phyloP scores from a whole-genome alignment of 2,888 invertebrate genomes.

The Netelia fuscicornis region DNA sequence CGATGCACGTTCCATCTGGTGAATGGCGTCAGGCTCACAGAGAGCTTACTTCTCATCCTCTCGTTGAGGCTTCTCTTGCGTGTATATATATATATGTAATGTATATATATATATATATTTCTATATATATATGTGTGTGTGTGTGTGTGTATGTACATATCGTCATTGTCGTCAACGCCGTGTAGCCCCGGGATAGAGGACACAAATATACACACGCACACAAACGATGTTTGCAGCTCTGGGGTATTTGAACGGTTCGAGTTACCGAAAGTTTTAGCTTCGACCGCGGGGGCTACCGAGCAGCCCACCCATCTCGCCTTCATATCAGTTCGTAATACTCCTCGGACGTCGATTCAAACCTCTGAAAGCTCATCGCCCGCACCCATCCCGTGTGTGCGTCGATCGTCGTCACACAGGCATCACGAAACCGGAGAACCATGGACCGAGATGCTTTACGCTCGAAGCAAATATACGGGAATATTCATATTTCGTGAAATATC shows the following conservation, averaged over 20 bases:
- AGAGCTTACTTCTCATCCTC: slow-evolving; percentile 19
- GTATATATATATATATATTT: too few species aligned
- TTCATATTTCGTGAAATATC: slow-evolving; percentile 37
- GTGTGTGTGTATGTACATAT: neutral
- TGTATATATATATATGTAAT: too few species aligned
- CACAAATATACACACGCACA: slow-evolving; percentile 5
- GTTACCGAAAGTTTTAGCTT: slow-evolving; percentile 63
- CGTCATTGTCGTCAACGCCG: neutral
- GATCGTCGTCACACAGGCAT: slow-evolving; percentile 42
- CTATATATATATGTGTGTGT: too few species aligned
- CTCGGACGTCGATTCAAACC: slow-evolving; percentile 47
- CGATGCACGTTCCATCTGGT: too few species aligned
- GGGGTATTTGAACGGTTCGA: slow-evolving; percentile 57
- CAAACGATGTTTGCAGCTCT: slow-evolving; percentile 51
- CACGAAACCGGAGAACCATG: neutral
- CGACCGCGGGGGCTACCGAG: slow-evolving; percentile 31
- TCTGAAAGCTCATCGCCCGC: slow-evolving; percentile 51
- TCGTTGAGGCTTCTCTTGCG: neutral
- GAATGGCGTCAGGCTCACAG: neutral
- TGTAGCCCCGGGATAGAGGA: slow-evolving; percentile 49
- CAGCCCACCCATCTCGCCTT: slow-evolving; percentile 40
- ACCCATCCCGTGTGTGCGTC: slow-evolving; percentile 23
- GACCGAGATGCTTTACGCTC: slow-evolving; percentile 1
- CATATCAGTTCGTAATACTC: slow-evolving; percentile 58
- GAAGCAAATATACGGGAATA: slow-evolving; percentile 12